Conservation (phyloP, 2,888 invertebrate species). For the Chloroclysta siterata region DNA sequence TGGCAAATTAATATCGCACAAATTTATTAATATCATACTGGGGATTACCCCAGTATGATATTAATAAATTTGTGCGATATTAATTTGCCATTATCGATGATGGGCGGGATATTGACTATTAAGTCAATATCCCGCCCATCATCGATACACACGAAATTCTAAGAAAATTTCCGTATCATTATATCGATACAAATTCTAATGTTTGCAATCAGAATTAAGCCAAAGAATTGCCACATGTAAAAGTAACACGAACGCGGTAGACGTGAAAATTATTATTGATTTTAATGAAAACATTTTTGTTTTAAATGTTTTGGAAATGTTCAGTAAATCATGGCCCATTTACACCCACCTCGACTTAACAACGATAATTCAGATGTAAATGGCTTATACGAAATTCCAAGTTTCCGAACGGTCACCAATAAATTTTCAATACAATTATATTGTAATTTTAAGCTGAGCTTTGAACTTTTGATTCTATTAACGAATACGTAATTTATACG, state of each 20-base stretch:
- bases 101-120: no score
- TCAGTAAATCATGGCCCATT: conserved; percentile 12
- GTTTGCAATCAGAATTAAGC: conserved; percentile 20
- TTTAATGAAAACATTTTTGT: no score
- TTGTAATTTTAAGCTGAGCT: conserved; percentile 36
- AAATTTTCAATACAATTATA: conserved; percentile 32
- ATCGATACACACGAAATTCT: conserved; percentile 12
- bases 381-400: conserved; percentile 27
- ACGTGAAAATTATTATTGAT: no score
- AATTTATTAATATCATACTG: conserved; percentile 22
- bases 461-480: conserved; percentile 34
- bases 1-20: conserved; percentile 1
- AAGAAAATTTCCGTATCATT: conserved; percentile 16
- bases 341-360: conserved; percentile 16
- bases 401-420: conserved; percentile 20
- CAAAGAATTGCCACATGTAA: conserved; percentile 27
- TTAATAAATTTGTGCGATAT: no score
- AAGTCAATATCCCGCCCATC: conserved; percentile 14
- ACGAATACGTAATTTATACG: conserved; percentile 33
- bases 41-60: no score
- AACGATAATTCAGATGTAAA: conserved; percentile 26
- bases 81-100: no score
- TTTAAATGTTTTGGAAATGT: no score
- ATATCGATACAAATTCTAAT: conserved; percentile 26
- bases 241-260: no score